phyloP scores from a whole-genome alignment of 2,888 invertebrate genomes.

The Exocentrus adspersus region DNA sequence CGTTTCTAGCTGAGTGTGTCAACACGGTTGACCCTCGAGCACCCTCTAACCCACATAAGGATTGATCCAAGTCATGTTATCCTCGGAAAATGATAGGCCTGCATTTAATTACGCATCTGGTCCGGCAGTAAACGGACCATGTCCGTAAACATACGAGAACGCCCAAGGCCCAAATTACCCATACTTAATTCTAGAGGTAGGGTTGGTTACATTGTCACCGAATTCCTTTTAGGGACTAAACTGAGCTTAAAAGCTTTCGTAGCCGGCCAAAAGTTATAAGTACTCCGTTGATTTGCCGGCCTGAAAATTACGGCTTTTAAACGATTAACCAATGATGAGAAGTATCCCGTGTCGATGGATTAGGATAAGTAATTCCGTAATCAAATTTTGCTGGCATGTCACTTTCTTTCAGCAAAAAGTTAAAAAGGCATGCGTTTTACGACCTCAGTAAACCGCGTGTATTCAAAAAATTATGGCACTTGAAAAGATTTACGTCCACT shows the following conservation, averaged over 20 bases:
- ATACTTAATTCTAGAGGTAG: slow-evolving; percentile 39
- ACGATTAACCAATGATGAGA: neutral
- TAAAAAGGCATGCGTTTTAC: neutral
- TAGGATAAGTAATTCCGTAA: too few relatives aligned
- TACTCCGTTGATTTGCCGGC: slow-evolving; percentile 3
- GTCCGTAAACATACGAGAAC: slow-evolving; percentile 36
- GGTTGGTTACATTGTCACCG: slow-evolving; percentile 41
- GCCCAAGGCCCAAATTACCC: slow-evolving; percentile 42
- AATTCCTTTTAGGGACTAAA: slow-evolving; percentile 39
- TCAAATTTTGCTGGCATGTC: too few relatives aligned
- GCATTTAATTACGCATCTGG: slow-evolving; percentile 47
- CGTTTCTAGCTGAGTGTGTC: slow-evolving; percentile 21
- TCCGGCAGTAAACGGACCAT: slow-evolving; percentile 37
- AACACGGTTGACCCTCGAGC: slow-evolving; percentile 32
- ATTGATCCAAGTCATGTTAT: slow-evolving; percentile 35
- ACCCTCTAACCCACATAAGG: slow-evolving; percentile 31
- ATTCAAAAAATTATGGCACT: slow-evolving; percentile 4
- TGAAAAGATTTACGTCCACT: slow-evolving; percentile 23
- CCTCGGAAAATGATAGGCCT: slow-evolving; percentile 32
- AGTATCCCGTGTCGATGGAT: too few relatives aligned
- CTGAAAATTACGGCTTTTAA: neutral
- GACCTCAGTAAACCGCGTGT: neutral
- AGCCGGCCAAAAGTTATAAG: slow-evolving; percentile 7
- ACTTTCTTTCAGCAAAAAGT: neutral
- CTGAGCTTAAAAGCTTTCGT: slow-evolving; percentile 16